Base-by-base conservation (phyloP, 37 sponge, comb jelly and placozoan genomes). In the Beroe forskalii region DNA sequence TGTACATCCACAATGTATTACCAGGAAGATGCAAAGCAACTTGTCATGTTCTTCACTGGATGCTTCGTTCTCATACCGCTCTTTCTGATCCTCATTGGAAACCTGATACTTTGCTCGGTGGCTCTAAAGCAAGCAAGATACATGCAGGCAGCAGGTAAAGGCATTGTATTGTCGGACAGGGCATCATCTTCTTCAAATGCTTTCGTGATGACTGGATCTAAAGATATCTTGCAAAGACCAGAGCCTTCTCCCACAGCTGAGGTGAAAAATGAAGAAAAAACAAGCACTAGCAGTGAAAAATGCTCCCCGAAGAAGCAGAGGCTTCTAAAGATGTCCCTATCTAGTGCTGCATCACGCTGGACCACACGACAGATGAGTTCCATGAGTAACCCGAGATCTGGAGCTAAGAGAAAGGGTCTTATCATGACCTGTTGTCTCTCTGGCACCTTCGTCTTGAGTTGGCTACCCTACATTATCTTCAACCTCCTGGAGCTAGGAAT, bases 391-490 rank as follows among this genome's bases (percentile, higher is more conserved):
- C 25, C 25, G 25, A 17, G 17, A 20, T 9, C 9, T 17, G 60
- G 9, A 17, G 60, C 9, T 17, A 55, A 55, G 60, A 9, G 60
- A 17, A 64, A 64, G 66, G 66, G 66, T 4, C 66, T 64, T 4
- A 27, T 64, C 4, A 64, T 64, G 66, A 64, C 66, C 3, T 64
- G 66, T 22, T 27, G 25, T 23, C 66, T 64, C 4, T 64, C 66
- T n/a, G 66, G 66, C 4, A 64, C 31, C 3, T 64, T 64, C 25
- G 66, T 64, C 4, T 4, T 27, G 17, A 64, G 66, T 27, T 64
- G 66, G 66, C 66, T 64, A 22, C 66, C 66, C 66, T 64, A 30
- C 66, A 64, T 64, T 6, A 64, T 64, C 25, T 64, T 30, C 66
- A 64, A 64, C 66, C 31, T 27, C 4, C 25, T 64, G 20, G 31